Conservation (phyloP, 2,797 vertebrate genomes). For the Notolabrus celidotus region DNA sequence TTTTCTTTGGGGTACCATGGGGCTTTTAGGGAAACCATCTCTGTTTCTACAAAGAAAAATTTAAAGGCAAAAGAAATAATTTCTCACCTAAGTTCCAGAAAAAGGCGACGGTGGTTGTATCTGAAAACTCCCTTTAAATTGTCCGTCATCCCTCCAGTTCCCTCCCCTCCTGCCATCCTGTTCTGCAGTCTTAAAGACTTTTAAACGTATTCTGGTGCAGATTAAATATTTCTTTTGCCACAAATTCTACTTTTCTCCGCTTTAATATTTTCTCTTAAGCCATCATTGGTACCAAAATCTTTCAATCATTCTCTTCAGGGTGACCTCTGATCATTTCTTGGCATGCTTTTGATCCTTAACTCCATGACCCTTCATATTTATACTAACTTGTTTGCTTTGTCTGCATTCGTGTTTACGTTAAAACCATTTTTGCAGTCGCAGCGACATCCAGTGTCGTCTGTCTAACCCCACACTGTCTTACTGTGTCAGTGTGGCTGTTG, state of each 20-base stretch:
- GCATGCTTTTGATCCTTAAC: constrained; percentile 83
- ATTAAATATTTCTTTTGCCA: constrained; percentile 92
- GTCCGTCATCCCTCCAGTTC: not conserved
- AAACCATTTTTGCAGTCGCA: constrained; percentile 55
- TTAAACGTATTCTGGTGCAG: constrained; percentile 68
- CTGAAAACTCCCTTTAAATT: constrained; percentile 46
- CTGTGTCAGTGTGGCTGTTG: constrained; percentile 36
- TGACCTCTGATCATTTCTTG: constrained; percentile 70
- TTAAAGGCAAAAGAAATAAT: constrained; percentile 90
- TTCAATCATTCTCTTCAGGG: constrained; percentile 21
- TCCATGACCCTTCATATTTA: constrained; percentile 77
- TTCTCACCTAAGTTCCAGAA: constrained; percentile 86
- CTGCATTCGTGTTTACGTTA: constrained; percentile 78
- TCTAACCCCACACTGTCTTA: constrained; percentile 29
- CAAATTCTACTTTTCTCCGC: constrained; percentile 79
- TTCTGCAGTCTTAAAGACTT: constrained; percentile 45
- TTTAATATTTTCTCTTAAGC: constrained; percentile 40
- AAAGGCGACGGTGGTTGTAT: constrained; percentile 84
- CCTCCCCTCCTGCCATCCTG: constrained; percentile 24
- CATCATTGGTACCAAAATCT: constrained; percentile 71
- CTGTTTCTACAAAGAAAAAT: constrained; percentile 76
- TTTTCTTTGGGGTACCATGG: constrained; percentile 44
- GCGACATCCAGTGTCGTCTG: constrained; percentile 44
- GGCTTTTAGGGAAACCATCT: constrained; percentile 76
- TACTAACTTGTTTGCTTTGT: constrained; percentile 82